Evolutionary conservation across 2,888 invertebrate species (phyloP).

Genomic region (Schizotus pectinicornis): DNA sequence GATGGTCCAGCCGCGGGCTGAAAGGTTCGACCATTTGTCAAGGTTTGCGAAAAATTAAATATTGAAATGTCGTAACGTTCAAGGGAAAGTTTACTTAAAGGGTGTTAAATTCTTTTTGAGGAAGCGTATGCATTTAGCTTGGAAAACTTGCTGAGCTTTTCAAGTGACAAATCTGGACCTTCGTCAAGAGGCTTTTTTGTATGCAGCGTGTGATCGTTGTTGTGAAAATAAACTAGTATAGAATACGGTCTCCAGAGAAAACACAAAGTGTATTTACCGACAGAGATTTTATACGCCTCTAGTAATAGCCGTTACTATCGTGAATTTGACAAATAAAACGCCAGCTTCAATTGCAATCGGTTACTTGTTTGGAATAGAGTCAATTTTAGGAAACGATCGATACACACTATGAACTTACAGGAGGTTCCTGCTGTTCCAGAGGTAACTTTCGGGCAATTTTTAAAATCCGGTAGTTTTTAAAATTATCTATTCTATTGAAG

Average conservation of each 20-base stretch:
- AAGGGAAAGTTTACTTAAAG: conserved; percentile 30
- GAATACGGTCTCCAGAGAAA: conserved; percentile 38
- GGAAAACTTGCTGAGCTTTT: conserved; percentile 36
- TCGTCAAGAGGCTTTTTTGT: conserved; percentile 41
- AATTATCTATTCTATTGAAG: too few relatives aligned
- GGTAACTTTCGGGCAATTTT: too few relatives aligned
- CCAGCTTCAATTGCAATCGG: not conserved
- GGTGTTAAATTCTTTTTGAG: conserved; percentile 36
- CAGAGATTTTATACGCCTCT: conserved; percentile 29
- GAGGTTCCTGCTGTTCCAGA: too few relatives aligned
- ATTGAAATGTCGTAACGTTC: conserved; percentile 25
- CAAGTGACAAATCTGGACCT: conserved; percentile 43
- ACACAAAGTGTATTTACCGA: conserved; percentile 39
- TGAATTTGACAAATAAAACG: conserved; percentile 17
- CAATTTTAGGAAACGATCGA: too few relatives aligned
- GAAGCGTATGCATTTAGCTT: conserved; percentile 39
- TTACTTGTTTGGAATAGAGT: too few relatives aligned
- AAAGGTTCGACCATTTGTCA: conserved; percentile 13
- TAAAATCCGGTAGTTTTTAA: too few relatives aligned
- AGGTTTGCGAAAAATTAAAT: conserved; percentile 25
- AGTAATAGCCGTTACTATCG: conserved; percentile 18
- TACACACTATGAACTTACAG: too few relatives aligned
- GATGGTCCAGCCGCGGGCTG: too few relatives aligned
- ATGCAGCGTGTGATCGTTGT: conserved; percentile 39
- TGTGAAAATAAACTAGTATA: conserved; percentile 42